These are phyloP conservation scores for Coenonympha arcania DNA, from an alignment of 2,888 invertebrate species.

Conservation along the genomic window DNA sequence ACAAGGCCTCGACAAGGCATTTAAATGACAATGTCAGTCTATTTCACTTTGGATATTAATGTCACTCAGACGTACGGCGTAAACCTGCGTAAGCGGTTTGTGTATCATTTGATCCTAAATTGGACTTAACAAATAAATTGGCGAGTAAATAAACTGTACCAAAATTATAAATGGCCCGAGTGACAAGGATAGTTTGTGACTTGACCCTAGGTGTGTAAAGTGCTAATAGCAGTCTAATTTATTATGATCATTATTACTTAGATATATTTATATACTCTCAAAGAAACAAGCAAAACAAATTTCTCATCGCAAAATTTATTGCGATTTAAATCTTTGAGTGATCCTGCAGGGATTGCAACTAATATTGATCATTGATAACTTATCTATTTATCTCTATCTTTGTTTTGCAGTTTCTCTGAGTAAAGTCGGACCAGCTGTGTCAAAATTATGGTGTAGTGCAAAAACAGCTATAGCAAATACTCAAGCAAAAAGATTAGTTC, in stretches of 20 bases:
- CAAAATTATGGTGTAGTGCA: conserved; percentile 42
- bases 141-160: background rate
- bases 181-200: conserved; percentile 50
- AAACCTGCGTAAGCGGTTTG: background rate
- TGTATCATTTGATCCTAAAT: background rate
- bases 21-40: background rate
- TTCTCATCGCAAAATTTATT: conserved; percentile 24
- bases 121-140: background rate
- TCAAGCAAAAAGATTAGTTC: conserved; percentile 40
- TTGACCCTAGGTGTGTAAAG: conserved; percentile 46
- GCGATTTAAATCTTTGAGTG: background rate
- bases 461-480: conserved; percentile 41
- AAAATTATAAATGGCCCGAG: conserved; percentile 42
- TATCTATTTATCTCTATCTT: conserved; percentile 38
- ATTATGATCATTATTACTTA: background rate
- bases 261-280: conserved; percentile 16
- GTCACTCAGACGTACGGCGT: background rate
- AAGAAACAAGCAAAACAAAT: conserved; percentile 57
- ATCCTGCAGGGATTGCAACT: too few species aligned
- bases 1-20: background rate
- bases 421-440: conserved; percentile 43
- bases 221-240: background rate
- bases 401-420: conserved; percentile 63
- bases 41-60: background rate
- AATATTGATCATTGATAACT: conserved; percentile 16